These are phyloP conservation scores for Microcebus murinus DNA, from an alignment of 2,113 vertebrate genomes.

Conservation along the genomic window DNA sequence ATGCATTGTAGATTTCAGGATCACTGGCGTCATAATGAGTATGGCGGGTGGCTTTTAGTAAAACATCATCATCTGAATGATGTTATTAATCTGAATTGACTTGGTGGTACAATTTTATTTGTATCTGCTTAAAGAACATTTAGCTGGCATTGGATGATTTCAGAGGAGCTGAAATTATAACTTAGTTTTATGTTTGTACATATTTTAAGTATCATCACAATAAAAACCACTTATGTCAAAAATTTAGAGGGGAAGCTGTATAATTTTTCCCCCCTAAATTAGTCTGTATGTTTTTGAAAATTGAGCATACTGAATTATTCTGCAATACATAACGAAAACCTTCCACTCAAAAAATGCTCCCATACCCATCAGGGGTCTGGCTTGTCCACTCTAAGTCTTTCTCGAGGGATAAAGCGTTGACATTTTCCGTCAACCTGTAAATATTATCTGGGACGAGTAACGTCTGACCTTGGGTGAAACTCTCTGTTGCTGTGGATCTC, in stretches of 20 bases:
- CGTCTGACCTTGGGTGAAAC: neutral
- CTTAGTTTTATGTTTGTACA: neutral
- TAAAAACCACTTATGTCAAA: conserved; percentile 11
- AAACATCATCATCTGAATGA: neutral
- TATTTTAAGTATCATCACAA: neutral
- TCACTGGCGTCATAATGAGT: neutral
- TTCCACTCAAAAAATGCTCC: neutral
- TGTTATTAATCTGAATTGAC: neutral
- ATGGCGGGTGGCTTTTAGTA: neutral
- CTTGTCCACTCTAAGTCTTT: neutral
- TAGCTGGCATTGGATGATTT: neutral
- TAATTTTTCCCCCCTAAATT: neutral
- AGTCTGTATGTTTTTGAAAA: neutral
- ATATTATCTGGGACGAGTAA: neutral
- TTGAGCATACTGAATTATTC: neutral
- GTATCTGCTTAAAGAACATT: neutral
- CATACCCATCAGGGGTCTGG: no score
- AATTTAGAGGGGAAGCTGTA: neutral
- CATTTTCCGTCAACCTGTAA: conserved; percentile 4
- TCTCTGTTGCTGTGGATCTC: neutral
- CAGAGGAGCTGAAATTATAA: neutral
- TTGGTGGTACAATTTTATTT: neutral
- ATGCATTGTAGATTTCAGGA: rapidly evolving
- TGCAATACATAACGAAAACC: neutral
- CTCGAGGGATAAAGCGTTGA: neutral